Percentiles rank a stretch among this genome's conserved stretches.
Evolutionary conservation across 2,113 vertebrate genomes (phyloP).

Genomic region (Microtus oregoni): DNA sequence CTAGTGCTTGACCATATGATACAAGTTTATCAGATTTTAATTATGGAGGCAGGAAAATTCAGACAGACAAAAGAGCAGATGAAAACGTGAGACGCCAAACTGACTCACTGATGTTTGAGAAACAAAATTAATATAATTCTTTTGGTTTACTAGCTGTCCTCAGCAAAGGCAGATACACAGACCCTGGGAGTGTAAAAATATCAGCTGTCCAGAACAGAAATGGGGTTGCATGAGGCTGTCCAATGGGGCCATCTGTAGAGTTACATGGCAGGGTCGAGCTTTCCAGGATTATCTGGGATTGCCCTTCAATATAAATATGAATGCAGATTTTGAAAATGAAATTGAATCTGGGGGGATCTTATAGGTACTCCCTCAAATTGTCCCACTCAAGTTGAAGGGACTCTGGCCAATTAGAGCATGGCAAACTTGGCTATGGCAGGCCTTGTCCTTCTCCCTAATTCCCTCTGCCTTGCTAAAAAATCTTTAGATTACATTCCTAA

Average conservation of each 20-base stretch:
- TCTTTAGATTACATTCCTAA: no score
- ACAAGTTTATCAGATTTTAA: slow-evolving; percentile 24
- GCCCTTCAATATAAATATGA: not conserved
- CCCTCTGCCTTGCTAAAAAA: no score
- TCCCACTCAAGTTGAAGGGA: no score
- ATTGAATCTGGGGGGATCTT: not conserved
- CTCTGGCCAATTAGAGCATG: no score
- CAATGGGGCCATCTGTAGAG: not conserved
- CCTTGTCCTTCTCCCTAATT: no score
- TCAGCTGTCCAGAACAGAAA: not conserved
- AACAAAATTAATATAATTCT: slow-evolving; percentile 35
- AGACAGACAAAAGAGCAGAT: slow-evolving; percentile 46
- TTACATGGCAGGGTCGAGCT: not conserved
- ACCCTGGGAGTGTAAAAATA: not conserved
- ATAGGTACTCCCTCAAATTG: slow-evolving; percentile 1
- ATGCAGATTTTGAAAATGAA: slow-evolving; percentile 25
- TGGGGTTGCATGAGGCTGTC: not conserved
- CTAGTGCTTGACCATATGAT: not conserved
- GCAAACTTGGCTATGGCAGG: no score
- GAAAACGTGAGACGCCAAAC: slow-evolving; percentile 28
- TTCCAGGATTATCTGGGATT: slow-evolving; percentile 4
- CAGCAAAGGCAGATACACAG: not conserved
- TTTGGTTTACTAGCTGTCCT: slow-evolving; percentile 27
- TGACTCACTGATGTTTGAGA: slow-evolving; percentile 9
- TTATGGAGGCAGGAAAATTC: slow-evolving; percentile 52